These are phyloP conservation scores for Polypterus senegalus DNA, from an alignment of 2,113 vertebrate genomes.

Conservation along the genomic window DNA sequence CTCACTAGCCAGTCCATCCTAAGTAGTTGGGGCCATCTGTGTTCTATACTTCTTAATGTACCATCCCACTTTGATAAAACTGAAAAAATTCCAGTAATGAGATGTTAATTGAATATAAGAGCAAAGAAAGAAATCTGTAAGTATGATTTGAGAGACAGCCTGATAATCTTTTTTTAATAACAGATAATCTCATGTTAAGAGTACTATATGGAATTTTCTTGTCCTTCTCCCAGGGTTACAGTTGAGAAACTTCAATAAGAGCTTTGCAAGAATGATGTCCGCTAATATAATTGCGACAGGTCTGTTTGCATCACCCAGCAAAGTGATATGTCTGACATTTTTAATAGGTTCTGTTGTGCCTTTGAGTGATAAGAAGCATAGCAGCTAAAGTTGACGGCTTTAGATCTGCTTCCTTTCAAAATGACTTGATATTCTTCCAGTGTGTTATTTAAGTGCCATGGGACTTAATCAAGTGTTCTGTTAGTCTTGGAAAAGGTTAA, in stretches of 20 bases:
- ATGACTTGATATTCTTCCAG: too few relatives aligned
- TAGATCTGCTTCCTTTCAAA: too few relatives aligned
- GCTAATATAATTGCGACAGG: slow-evolving; percentile 40
- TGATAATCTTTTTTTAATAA: not conserved
- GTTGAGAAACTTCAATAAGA: slow-evolving; percentile 28
- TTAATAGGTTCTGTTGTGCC: not conserved
- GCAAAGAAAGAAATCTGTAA: too few relatives aligned
- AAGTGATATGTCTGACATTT: slow-evolving; percentile 7
- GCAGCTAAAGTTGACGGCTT: too few relatives aligned
- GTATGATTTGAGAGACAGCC: too few relatives aligned
- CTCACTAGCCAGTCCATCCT: too few relatives aligned
- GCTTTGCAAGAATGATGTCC: slow-evolving; percentile 23
- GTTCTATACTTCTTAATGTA: too few relatives aligned
- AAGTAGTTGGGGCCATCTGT: too few relatives aligned
- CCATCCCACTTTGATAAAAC: too few relatives aligned
- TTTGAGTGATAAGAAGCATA: too few relatives aligned
- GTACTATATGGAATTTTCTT: slow-evolving; percentile 33
- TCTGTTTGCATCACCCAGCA: slow-evolving; percentile 24
- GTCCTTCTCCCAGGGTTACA: slow-evolving; percentile 30
- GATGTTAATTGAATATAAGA: too few relatives aligned
- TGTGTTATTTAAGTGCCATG: not conserved
- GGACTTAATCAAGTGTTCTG: not conserved
- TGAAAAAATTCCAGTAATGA: too few relatives aligned
- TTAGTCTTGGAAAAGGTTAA: not conserved
- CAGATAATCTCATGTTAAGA: slow-evolving; percentile 20